Percentiles rank a stretch among this genome's conserved stretches.
Conservation (phyloP, 2,113 vertebrate genomes). For the Mesoclemmys tuberculata region DNA sequence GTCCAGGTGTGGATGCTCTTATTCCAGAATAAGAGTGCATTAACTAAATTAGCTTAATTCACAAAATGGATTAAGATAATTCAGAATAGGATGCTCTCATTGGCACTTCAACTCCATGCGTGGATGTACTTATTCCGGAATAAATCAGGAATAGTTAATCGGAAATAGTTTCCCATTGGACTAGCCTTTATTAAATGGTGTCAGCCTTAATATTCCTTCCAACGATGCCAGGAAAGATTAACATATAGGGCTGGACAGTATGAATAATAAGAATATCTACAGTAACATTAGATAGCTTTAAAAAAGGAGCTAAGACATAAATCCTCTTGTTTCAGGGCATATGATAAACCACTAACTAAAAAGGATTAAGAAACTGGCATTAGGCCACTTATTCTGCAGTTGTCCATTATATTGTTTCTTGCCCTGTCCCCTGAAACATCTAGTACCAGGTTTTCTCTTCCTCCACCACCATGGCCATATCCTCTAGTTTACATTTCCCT, state of each 20-base stretch:
- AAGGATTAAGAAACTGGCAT: not conserved
- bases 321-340: not conserved
- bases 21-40: not conserved
- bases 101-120: not conserved
- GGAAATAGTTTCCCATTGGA: not conserved
- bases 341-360: not conserved
- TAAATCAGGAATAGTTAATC: not conserved
- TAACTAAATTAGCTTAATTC: not conserved
- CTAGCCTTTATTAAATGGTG: not conserved
- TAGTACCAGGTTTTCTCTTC: not conserved
- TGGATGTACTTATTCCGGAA: not conserved
- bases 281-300: not conserved
- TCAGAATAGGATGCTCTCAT: not conserved
- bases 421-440: not conserved
- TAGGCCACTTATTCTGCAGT: not conserved
- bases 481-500: not conserved
- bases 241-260: not conserved
- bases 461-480: accelerated
- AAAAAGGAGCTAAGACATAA: not conserved
- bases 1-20: not conserved
- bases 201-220: not conserved
- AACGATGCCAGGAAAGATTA: not conserved
- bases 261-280: not conserved
- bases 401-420: not conserved
- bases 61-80: not conserved